Evolutionary conservation across 2,113 vertebrate genomes (phyloP), one percentile per base, ranked within the genome.

Genomic region (Emydura subglobosa): DNA sequence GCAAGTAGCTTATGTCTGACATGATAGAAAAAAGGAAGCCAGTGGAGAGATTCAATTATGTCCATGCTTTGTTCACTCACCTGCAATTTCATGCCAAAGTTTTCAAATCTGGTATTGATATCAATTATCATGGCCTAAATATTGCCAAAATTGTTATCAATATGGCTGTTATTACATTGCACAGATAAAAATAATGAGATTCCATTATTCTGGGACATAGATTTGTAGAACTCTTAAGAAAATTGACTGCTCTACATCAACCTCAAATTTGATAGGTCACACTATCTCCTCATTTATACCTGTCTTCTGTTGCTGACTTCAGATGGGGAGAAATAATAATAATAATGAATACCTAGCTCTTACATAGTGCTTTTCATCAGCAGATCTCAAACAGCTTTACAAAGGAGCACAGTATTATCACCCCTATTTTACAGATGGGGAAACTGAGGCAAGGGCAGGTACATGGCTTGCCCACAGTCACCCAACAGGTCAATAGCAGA

Each of bases 201-300:
- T 68, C 13, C 6, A 68, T 31, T 68, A 68, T 7, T 17, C 29
- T 17, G 34, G 31, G 10, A 31, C 25, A 34, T 34, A 65, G 29
- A 68, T 29, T 8, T 14, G 61, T 68, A n/a, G 61, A 68, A 16
- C 31, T 31, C 61, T n/a, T n/a, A n/a, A 47, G 61, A n/a, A 1
- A 50, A 21, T n/a, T 47, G 51, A 84, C 91, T 91, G 85, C 2
- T 53, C 17, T 5, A 34, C 0, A 0, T 19, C 7, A 65, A 22
- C 1, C 78, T 91, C 42, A 49, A 76, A 31, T 44, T 81, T 87
- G 29, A 19, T 55, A 86, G 17, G 76, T 5, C 7, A n/a, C 29
- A 94, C 61, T 84, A 10, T 53, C 7, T 54, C 4, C 17, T 10
- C 31, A 65, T 65, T n/a, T 68, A 68, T 61, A 31, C 12, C 25